These are phyloP conservation scores for Enteromius radiatus DNA, from an alignment of 2,797 vertebrate genomes.

Conservation along the genomic window DNA sequence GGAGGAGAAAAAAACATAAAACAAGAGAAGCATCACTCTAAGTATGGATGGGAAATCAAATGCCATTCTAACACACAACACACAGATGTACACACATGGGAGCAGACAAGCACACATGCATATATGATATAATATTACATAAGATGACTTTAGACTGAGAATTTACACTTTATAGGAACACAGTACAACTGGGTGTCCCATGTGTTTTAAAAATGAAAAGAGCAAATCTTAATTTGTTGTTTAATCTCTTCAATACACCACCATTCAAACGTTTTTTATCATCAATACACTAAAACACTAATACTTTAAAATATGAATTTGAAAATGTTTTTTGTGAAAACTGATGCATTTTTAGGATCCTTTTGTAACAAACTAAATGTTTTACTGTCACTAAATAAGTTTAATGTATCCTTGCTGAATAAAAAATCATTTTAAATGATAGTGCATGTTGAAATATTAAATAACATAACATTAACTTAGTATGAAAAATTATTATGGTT, in stretches of 20 bases:
- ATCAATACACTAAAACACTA: not conserved
- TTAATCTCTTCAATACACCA: not conserved
- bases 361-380: not conserved
- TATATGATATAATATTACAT: not conserved
- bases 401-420: not conserved
- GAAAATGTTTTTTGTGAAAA: not conserved
- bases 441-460: not conserved
- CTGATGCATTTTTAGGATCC: not conserved
- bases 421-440: not conserved
- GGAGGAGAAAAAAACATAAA: slow-evolving; percentile 49
- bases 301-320: not conserved
- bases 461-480: not conserved
- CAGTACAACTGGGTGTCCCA: not conserved
- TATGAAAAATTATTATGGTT: not conserved
- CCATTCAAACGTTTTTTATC: not conserved
- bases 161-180: not conserved
- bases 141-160: slow-evolving; percentile 3
- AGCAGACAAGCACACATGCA: not conserved
- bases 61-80: slow-evolving; percentile 26
- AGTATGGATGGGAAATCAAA: slow-evolving; percentile 36
- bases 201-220: not conserved
- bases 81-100: not conserved
- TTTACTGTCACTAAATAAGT: not conserved
- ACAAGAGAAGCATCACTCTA: slow-evolving; percentile 34
- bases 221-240: not conserved